A percentile compares a stretch with the other conserved stretches of the same genome.
Evolutionary conservation across 1,140 invertebrate genomes (phyloP).

Genomic region (Zaprionus lachaisei): DNA sequence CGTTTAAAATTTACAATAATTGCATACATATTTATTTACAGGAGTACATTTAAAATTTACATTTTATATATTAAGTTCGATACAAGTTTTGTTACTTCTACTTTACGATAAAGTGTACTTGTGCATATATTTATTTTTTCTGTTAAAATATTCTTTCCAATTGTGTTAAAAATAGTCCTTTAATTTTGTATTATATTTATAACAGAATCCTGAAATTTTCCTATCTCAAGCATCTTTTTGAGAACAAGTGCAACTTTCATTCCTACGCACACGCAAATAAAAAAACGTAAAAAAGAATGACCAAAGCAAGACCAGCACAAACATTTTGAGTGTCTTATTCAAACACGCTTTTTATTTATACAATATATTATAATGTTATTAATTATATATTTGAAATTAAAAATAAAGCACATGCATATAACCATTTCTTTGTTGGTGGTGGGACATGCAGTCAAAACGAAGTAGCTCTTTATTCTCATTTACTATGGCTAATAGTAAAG

Average conservation of each 20-base stretch:
- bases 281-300: neutral
- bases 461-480: neutral
- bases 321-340: neutral
- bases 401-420: neutral
- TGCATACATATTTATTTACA: slow-evolving; percentile 4
- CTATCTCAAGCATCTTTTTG: neutral
- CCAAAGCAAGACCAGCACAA: neutral
- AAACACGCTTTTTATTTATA: neutral
- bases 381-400: neutral
- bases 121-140: neutral
- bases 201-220: neutral
- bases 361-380: neutral
- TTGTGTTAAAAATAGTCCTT: neutral
- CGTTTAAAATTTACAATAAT: neutral
- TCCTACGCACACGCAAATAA: neutral
- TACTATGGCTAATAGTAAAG: neutral
- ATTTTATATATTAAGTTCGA: neutral
- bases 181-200: neutral
- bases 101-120: neutral
- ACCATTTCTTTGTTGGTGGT: neutral
- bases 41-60: neutral
- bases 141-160: neutral
- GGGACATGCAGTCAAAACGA: neutral
- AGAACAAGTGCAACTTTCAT: neutral
- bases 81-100: neutral